phyloP scores from a whole-genome alignment of 2,888 invertebrate genomes.

The Lamproptera curius region DNA sequence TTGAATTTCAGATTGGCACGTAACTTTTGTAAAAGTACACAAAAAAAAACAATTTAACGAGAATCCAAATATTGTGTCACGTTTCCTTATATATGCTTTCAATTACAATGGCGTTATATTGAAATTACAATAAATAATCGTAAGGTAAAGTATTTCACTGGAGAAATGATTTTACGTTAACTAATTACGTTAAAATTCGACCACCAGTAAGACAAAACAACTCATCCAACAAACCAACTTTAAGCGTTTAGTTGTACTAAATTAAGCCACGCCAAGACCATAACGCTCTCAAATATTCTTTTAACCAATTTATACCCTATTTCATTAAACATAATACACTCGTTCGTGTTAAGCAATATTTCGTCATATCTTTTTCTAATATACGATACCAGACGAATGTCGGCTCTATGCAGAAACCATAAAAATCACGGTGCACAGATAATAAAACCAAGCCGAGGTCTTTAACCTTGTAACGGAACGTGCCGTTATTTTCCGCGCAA shows the following conservation, averaged over 20 bases:
- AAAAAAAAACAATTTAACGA: neutral
- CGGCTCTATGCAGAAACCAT: constrained; percentile 8
- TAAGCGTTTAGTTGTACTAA: constrained; percentile 17
- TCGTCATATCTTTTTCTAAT: constrained; percentile 1
- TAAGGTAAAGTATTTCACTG: too few species aligned
- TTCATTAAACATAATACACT: constrained; percentile 1
- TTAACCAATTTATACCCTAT: constrained; percentile 11
- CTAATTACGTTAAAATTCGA: constrained; percentile 16
- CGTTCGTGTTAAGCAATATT: neutral
- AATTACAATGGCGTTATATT: too few species aligned
- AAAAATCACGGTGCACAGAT: constrained; percentile 1
- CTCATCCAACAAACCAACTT: constrained; percentile 7
- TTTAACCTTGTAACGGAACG: constrained; percentile 43
- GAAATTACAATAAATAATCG: too few species aligned
- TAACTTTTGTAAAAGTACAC: too few species aligned
- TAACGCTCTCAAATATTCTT: neutral
- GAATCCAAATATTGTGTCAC: too few species aligned
- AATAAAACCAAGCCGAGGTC: constrained; percentile 30
- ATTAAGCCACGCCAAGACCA: constrained; percentile 12
- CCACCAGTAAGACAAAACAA: constrained; percentile 8
- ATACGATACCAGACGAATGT: constrained; percentile 4
- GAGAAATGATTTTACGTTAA: too few species aligned
- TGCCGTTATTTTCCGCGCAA: constrained; percentile 50
- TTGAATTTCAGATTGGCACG: constrained; percentile 10
- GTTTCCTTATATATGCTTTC: too few species aligned